phyloP scores from a whole-genome alignment of 2,888 invertebrate genomes.

The Phania funesta region DNA sequence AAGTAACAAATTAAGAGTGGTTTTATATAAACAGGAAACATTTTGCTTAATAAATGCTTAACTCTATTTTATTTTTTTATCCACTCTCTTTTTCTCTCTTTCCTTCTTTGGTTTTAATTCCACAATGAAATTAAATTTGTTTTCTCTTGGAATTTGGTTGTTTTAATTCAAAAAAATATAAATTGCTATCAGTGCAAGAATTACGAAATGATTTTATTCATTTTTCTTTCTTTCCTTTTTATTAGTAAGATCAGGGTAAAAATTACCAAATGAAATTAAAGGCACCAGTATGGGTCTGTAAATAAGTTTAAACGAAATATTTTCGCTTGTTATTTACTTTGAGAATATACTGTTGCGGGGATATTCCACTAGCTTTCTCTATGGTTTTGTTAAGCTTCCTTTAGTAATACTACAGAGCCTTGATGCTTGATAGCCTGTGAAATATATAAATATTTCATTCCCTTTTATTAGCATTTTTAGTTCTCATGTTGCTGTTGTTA shows the following conservation, averaged over 20 bases:
- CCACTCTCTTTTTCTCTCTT: too few relatives aligned
- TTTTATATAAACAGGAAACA: too few relatives aligned
- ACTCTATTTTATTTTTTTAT: background rate
- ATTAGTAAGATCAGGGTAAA: background rate
- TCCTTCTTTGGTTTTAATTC: too few relatives aligned
- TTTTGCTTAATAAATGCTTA: too few relatives aligned
- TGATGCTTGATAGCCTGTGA: constrained; percentile 43
- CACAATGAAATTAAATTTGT: too few relatives aligned
- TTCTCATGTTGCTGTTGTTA: constrained; percentile 10
- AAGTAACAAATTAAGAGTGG: constrained; percentile 5
- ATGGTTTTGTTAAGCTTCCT: constrained; percentile 16
- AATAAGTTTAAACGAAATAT: constrained; percentile 2
- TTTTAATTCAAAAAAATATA: too few relatives aligned
- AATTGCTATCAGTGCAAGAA: too few relatives aligned
- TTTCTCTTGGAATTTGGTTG: background rate
- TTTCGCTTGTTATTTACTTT: background rate
- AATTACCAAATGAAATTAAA: constrained; percentile 8
- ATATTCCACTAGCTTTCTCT: too few relatives aligned
- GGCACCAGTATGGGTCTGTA: constrained; percentile 30
- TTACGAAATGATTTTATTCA: too few relatives aligned
- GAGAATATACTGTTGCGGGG: constrained; percentile 6
- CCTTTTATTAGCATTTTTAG: constrained; percentile 47
- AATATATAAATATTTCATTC: constrained; percentile 50
- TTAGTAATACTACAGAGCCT: background rate
- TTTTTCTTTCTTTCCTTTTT: background rate